Percentiles rank a stretch among this genome's conserved stretches.
Evolutionary conservation across 2,888 invertebrate genomes (phyloP).

Genomic region (Microplitis deprimator): DNA sequence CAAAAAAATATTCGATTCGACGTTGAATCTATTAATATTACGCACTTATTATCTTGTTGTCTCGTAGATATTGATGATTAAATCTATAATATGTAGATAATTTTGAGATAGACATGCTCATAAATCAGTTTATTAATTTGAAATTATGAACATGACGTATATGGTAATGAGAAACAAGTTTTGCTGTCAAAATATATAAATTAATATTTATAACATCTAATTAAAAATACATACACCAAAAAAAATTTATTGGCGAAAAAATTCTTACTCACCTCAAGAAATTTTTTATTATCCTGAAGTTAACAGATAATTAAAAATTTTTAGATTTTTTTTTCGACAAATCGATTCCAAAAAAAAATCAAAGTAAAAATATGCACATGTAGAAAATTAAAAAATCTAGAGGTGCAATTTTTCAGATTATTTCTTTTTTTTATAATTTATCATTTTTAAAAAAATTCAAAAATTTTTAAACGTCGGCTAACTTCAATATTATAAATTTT

Average conservation of each 20-base stretch:
- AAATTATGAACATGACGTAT: neutral
- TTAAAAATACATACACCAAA: neutral
- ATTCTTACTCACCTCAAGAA: too few species aligned
- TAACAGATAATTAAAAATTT: too few species aligned
- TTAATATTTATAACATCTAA: neutral
- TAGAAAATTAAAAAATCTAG: too few species aligned
- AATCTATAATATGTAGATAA: neutral
- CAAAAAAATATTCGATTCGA: neutral
- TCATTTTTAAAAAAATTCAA: too few species aligned
- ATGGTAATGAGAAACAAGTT: neutral
- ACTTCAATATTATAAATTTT: too few species aligned
- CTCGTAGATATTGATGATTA: neutral
- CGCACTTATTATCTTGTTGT: neutral
- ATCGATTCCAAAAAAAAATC: too few species aligned
- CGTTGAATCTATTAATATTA: neutral
- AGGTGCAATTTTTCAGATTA: too few species aligned
- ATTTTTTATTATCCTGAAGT: too few species aligned
- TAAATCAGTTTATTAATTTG: neutral
- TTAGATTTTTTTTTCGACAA: too few species aligned
- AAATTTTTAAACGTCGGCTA: too few species aligned
- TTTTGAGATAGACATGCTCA: neutral
- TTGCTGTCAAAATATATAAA: neutral
- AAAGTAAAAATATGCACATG: too few species aligned
- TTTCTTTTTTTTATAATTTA: too few species aligned
- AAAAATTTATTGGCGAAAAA: neutral